These are phyloP conservation scores for Silurus glanis DNA, from an alignment of 2,113 vertebrate genomes.

Conservation along the genomic window DNA sequence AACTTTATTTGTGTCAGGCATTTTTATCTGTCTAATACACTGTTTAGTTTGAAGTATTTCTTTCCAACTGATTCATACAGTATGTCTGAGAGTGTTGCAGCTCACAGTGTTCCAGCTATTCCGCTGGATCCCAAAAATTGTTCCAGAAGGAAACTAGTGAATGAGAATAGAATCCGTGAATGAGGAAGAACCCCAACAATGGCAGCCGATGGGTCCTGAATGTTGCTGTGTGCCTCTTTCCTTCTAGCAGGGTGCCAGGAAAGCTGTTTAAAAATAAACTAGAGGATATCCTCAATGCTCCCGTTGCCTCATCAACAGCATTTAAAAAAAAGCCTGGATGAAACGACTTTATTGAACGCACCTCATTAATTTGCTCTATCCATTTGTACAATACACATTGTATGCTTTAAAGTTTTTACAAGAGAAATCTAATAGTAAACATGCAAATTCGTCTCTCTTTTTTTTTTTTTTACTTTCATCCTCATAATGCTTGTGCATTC, in stretches of 20 bases:
- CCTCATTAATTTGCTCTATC: background rate
- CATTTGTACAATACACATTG: constrained; percentile 11
- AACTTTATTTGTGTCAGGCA: background rate
- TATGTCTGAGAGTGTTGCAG: background rate
- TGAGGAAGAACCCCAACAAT: constrained; percentile 32
- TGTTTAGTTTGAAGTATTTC: background rate
- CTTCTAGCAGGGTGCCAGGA: constrained; percentile 36
- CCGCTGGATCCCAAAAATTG: background rate
- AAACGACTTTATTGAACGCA: background rate
- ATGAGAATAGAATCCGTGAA: constrained; percentile 35
- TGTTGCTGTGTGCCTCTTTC: constrained; percentile 30
- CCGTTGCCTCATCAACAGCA: constrained; percentile 18
- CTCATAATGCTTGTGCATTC: constrained; percentile 31
- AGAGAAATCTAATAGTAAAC: constrained; percentile 36
- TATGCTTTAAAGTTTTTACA: constrained; percentile 34
- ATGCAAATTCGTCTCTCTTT: constrained; percentile 24
- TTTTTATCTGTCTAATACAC: background rate
- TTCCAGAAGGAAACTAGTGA: constrained; percentile 7
- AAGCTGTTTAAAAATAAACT: constrained; percentile 42
- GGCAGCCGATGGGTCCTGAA: constrained; percentile 17
- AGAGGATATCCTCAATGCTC: constrained; percentile 42
- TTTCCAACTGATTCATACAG: background rate
- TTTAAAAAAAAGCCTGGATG: background rate
- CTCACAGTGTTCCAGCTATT: background rate
- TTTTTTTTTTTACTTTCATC: constrained; percentile 36